Base-by-base conservation (phyloP, 1,140 invertebrate species). In the Anoplophora glabripennis region DNA sequence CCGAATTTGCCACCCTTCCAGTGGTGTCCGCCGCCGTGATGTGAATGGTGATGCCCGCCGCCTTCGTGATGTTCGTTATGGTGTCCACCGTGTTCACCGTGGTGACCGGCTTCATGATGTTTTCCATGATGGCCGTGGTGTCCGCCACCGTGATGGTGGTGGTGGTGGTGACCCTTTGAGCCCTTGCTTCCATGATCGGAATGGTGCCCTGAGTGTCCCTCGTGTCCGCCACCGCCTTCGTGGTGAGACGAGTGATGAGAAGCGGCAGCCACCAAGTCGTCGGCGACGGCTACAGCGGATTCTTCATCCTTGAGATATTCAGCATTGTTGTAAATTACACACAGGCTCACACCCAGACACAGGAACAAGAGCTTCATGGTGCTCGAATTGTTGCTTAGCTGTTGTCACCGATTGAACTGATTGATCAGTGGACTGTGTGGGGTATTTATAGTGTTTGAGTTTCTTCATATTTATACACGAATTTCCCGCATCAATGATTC, bases 1-100 rank as follows among this genome's bases (percentile, higher is more conserved):
- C 85, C 85, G 67, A 85, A 84, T 62, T 88, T 89, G 0, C 84
- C 86, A 1, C 82, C 86, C 67, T 89, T 89, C 66, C 88, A 84
- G 0, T 86, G 87, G 60, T 89, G 86, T 49, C 87, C 88, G 5
- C 81, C 82, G 64, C 87, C 87, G 69, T 89, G 86, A 67, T 90
- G 87, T 56, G 85, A 81, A 0, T 83, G 83, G 69, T 89, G 81
- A 42, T 86, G 80, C 7, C 81, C 82, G 10, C 81, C 82, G 63
- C 87, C 85, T 64, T 90, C 86, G 69, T 89, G 86, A 66, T 90
- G 85, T 49, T 85, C 83, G 68, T 90, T 89, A 66, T 89, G 85
- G 65, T 89, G 84, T 0, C 87, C 88, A n/a, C 83, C 82, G 58
- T 90, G 82, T 61, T 89, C 87, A 40, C 83, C 81, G 67, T 90